Conservation (phyloP, 2,113 vertebrate species). For the Scalopus aquaticus region DNA sequence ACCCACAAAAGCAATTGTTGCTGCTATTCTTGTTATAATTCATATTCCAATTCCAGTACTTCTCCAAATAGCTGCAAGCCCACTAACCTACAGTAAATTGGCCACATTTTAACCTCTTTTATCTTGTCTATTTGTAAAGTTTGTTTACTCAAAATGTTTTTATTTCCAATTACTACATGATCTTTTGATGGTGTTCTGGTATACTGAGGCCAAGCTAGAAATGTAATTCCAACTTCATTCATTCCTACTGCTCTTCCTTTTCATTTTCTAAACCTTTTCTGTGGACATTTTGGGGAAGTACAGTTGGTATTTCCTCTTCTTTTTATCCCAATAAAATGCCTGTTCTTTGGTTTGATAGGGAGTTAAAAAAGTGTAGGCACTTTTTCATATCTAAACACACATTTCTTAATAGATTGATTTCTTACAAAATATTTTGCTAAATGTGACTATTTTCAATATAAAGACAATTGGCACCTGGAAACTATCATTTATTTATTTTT, state of each 20-base stretch:
- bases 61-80: background rate
- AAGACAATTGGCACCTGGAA: background rate
- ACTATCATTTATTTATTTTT: background rate
- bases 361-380: background rate
- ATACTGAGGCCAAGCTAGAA: background rate
- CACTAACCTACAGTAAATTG: background rate
- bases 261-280: background rate
- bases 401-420: background rate
- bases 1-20: background rate
- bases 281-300: background rate
- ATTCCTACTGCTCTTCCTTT: background rate
- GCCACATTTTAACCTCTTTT: background rate
- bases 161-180: background rate
- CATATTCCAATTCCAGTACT: background rate
- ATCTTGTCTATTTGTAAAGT: background rate
- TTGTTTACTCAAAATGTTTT: background rate
- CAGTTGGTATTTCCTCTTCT: background rate
- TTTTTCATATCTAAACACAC: background rate
- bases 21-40: background rate
- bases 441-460: background rate
- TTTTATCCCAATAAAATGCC: background rate
- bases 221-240: background rate
- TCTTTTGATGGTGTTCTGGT: background rate
- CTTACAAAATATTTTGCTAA: background rate
- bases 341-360: background rate